Evolutionary conservation across 2,797 vertebrate species (phyloP).

Genomic region (Cryptoprocta ferox): DNA sequence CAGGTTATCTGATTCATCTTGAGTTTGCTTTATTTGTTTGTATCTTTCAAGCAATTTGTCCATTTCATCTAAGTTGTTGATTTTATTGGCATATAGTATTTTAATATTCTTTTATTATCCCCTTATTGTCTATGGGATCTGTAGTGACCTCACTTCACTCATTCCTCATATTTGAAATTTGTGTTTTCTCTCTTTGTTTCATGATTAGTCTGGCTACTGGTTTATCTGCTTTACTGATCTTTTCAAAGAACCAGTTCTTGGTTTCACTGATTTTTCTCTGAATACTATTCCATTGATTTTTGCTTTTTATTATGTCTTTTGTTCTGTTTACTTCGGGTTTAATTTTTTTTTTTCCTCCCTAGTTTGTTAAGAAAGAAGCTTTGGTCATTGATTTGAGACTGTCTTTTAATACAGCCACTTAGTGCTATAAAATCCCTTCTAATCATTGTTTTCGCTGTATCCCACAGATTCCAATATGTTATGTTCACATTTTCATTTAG

Average conservation of each 20-base stretch:
- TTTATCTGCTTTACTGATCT: slow-evolving; percentile 35
- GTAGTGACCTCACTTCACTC: background rate
- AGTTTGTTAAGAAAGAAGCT: background rate
- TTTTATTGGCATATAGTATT: background rate
- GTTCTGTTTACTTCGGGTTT: slow-evolving; percentile 17
- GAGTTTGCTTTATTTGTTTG: background rate
- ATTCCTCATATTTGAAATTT: slow-evolving; percentile 24
- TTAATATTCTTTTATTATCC: background rate
- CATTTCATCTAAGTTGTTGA: background rate
- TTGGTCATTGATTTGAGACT: slow-evolving; percentile 18
- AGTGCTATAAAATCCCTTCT: background rate
- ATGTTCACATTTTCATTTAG: slow-evolving; percentile 35
- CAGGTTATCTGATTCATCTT: background rate
- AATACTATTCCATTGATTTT: background rate
- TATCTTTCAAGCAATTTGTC: background rate
- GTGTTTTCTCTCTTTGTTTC: background rate
- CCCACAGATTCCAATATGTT: background rate
- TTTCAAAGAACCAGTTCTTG: background rate
- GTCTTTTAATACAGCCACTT: background rate
- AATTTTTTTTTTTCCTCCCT: background rate
- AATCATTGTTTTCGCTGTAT: background rate
- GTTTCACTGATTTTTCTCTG: slow-evolving; percentile 28
- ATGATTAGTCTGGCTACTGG: background rate
- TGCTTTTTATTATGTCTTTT: background rate
- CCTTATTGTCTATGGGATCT: background rate